Conservation (phyloP, 2,888 invertebrate species). For the Anthophora plumipes region DNA sequence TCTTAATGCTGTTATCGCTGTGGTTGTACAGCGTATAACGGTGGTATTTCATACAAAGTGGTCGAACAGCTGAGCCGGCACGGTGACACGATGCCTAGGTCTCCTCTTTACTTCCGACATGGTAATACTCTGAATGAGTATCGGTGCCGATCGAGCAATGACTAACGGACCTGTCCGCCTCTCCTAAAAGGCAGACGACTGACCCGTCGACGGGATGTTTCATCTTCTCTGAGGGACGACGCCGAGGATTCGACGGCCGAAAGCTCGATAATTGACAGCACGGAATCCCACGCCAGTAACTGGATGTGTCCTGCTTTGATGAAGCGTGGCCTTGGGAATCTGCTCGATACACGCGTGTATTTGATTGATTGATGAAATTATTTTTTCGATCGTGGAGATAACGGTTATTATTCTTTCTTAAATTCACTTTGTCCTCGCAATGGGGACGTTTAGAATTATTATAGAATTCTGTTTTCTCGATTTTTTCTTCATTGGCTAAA, state of each 20-base stretch:
- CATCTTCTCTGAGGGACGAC: conserved; percentile 74
- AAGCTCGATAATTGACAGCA: conserved; percentile 76
- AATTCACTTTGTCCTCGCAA: too few relatives aligned
- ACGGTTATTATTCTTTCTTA: too few relatives aligned
- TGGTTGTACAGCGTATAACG: conserved; percentile 23
- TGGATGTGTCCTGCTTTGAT: conserved; percentile 53
- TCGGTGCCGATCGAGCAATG: conserved; percentile 63
- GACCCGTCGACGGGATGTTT: conserved; percentile 75
- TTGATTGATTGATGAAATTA: conserved; percentile 2
- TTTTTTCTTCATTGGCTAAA: too few relatives aligned
- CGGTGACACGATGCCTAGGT: conserved; percentile 57
- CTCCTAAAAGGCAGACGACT: conserved; percentile 67
- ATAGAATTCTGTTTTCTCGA: too few relatives aligned
- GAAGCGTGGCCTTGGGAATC: conserved; percentile 58
- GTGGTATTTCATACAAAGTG: conserved; percentile 43
- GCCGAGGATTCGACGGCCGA: conserved; percentile 65
- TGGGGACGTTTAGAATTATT: too few relatives aligned
- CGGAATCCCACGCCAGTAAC: conserved; percentile 51
- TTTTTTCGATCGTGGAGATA: not conserved
- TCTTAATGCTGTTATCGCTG: conserved; percentile 28
- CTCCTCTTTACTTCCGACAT: conserved; percentile 69
- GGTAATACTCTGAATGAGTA: conserved; percentile 57
- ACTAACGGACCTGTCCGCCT: conserved; percentile 73
- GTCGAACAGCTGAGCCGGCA: conserved; percentile 11
- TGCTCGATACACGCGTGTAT: conserved; percentile 1